Conservation (phyloP, 1,140 invertebrate genomes). For the Caenorhabditis brenneri region DNA sequence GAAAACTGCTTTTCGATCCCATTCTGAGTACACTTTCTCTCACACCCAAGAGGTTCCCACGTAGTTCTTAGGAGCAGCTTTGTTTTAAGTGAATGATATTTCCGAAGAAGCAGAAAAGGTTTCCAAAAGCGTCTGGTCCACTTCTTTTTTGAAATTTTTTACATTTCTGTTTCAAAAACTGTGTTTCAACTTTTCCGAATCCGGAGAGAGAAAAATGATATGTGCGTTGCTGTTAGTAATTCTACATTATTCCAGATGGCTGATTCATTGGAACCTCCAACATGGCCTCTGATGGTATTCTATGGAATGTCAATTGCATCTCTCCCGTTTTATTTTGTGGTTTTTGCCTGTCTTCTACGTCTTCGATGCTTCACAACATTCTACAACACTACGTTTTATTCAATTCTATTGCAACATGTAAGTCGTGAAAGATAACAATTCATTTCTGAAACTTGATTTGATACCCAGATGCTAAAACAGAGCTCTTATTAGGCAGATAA, state of each 20-base stretch:
- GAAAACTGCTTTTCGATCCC: not conserved
- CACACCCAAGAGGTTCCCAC: not conserved
- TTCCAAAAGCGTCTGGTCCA: not conserved
- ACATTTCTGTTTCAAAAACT: not conserved
- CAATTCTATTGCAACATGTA: conserved; percentile 5
- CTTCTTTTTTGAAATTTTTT: not conserved
- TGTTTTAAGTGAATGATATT: not conserved
- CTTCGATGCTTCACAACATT: not conserved
- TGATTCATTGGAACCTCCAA: not conserved
- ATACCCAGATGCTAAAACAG: not conserved
- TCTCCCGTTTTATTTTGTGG: not conserved
- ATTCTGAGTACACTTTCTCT: not conserved
- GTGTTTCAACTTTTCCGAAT: not conserved
- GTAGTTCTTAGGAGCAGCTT: not conserved
- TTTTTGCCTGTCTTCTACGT: not conserved
- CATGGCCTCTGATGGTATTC: not conserved
- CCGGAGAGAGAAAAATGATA: no score
- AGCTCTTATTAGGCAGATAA: no score
- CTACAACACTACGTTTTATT: not conserved
- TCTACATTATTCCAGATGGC: not conserved
- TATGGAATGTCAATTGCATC: not conserved
- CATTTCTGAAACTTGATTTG: not conserved
- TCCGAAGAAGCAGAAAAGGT: not conserved
- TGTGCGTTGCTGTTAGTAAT: no score
- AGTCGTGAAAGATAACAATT: not conserved